Percentiles rank a stretch among this genome's conserved stretches.
These are phyloP conservation scores for Simalia tracyae DNA, from an alignment of 2,797 vertebrate species.

Conservation along the genomic window DNA sequence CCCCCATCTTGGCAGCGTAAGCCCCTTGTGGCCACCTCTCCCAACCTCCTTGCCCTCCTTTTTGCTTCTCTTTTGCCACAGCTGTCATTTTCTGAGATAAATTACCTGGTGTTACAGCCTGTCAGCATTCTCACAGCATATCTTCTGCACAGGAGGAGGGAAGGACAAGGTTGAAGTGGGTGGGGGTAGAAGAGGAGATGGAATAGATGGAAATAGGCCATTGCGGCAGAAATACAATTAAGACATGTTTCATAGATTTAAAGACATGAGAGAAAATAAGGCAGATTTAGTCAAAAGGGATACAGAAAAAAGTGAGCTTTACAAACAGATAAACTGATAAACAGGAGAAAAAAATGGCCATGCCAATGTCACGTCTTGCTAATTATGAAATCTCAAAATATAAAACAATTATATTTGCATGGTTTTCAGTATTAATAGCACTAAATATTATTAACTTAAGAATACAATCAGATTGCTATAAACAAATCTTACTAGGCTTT, in stretches of 20 bases:
- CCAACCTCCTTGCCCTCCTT: not conserved
- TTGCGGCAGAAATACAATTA: slow-evolving; percentile 77
- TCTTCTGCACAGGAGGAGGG: slow-evolving; percentile 41
- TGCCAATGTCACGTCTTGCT: not conserved
- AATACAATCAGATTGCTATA: not conserved
- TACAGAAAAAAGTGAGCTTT: slow-evolving; percentile 9
- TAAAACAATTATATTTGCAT: not conserved
- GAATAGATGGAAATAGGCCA: slow-evolving; percentile 64
- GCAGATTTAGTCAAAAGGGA: not conserved
- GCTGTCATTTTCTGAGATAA: slow-evolving; percentile 58
- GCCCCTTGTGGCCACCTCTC: not conserved
- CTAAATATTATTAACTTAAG: not conserved
- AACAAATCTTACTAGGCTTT: not conserved
- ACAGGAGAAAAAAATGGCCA: not conserved
- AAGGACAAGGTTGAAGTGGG: not conserved
- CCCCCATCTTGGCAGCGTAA: not conserved
- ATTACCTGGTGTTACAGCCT: slow-evolving; percentile 59
- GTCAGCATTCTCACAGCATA: slow-evolving; percentile 62
- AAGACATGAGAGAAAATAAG: slow-evolving; percentile 29
- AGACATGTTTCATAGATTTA: slow-evolving; percentile 53
- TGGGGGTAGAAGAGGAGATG: slow-evolving; percentile 13
- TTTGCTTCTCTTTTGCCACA: slow-evolving; percentile 8
- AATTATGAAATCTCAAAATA: not conserved
- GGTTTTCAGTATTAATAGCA: not conserved
- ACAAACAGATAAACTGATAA: slow-evolving; percentile 36